Evolutionary conservation across 2,888 invertebrate species (phyloP), one percentile per base, ranked within the genome.

Genomic region (Taenaris catops): DNA sequence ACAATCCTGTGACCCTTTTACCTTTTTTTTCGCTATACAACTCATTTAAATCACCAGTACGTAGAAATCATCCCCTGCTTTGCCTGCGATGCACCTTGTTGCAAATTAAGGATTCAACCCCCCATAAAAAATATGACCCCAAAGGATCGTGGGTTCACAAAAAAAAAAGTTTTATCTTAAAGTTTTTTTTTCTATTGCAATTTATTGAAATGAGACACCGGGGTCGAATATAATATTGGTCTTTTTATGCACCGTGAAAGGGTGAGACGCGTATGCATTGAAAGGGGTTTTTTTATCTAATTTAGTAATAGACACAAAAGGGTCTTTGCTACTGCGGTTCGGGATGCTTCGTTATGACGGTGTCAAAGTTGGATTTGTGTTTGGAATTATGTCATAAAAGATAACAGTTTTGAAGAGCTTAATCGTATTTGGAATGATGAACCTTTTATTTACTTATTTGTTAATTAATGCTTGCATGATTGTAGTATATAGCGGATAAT

Each of bases 151-250:
- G 84, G 79, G 84, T 83, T n/a, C n/a, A n/a, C n/a, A n/a, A n/a
- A n/a, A 84, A 80, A 80, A 31, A 79, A 72, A 56, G 61, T 76
- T 79, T 78, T 80, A 76, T 79, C 74, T 67, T n/a, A n/a, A n/a
- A n/a, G n/a, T n/a, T n/a, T n/a, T 69, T 75, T 72, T 75, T 76
- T 58, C 65, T 73, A 74, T 69, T 63, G 63, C 34, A 38, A 67
- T 57, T 74, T 81, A 81, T 84, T 84, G 87, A 84, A 87, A 87
- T 75, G 81, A 86, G 87, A 87, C 80, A 87, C 87, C 76, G 72
- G 75, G 68, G 69, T 61, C 63, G 83, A 73, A 81, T 81, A 76
- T 67, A 74, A 84, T 86, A 86, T 86, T 78, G 83, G 71, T 74
- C 73, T 76, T 83, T 84, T 81, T 48, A 46, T 51, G 42, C 45